Evolutionary conservation across 2,797 vertebrate genomes (phyloP), one percentile per base, ranked within the genome.

Genomic region (Alectoris magna): DNA sequence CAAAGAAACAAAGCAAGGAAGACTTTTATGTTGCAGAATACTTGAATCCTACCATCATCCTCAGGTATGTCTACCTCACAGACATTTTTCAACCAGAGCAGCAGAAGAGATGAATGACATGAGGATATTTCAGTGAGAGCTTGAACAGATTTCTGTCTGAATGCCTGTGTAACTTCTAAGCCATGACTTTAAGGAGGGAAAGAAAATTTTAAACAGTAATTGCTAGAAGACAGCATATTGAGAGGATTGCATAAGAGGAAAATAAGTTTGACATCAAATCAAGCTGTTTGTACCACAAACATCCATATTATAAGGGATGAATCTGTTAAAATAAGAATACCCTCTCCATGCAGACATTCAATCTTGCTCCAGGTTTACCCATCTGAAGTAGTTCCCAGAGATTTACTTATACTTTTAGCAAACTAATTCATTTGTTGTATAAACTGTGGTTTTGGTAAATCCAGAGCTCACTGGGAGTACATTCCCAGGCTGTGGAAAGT

Each of bases 251-350:
- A 84, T 58, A 72, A 90, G 48, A 76, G n/a, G 62, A 81, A 75
- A 89, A 71, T 46, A 62, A 81, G 10, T 67, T 66, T 80, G 73
- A 86, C 73, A 92, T 70, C 39, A 84, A 95, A 79, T 67, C 70
- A 91, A 31, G 26, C 44, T 68, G 8, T 82, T 94, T 72, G 53
- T 82, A 46, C 66, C 58, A 79, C 53, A 88, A 79, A 60, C 18
- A 90, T 82, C 23, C 44, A 87, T 24, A 19, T 87, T 87, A 93
- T 66, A 93, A 90, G 84, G 38, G 60, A 90, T 66, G 49, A 93
- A 79, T 90, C 48, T 43, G 72, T 82, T 79, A 88, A 90, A 96
- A 84, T 18, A 62, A 82, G 46, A 87, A 79, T 79, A 87, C 58
- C 14, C 71, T 19, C 9, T 23, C 58, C 53, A 21, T 51, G 19